Evolutionary conservation across 2,113 vertebrate genomes (phyloP).

Genomic region (Micromys minutus): DNA sequence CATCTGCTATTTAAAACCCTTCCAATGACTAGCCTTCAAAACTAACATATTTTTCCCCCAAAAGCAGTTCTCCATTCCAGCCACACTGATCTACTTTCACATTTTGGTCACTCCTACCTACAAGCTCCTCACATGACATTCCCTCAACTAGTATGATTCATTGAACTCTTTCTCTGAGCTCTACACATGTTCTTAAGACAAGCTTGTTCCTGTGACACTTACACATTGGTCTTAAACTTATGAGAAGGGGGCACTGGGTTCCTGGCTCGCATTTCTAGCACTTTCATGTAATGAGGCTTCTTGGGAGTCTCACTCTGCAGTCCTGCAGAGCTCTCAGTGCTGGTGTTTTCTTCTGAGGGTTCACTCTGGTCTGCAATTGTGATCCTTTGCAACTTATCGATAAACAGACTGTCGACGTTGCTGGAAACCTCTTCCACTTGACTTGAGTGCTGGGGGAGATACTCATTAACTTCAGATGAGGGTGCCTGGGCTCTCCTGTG

Average conservation of each 20-base stretch:
- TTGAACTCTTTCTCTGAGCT: not conserved
- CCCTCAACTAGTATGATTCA: not conserved
- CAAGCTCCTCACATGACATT: not conserved
- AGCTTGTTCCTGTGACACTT: slow-evolving; percentile 78
- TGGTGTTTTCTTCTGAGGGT: slow-evolving; percentile 63
- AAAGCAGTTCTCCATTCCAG: not conserved
- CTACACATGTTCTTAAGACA: not conserved
- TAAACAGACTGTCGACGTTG: slow-evolving; percentile 79
- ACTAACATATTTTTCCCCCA: slow-evolving; percentile 8
- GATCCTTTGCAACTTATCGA: slow-evolving; percentile 87
- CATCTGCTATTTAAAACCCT: slow-evolving; percentile 34
- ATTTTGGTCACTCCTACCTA: not conserved
- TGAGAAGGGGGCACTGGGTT: slow-evolving; percentile 80
- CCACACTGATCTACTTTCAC: not conserved
- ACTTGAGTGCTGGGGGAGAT: not conserved
- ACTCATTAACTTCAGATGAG: not conserved
- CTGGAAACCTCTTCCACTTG: slow-evolving; percentile 11
- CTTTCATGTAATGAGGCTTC: slow-evolving; percentile 88
- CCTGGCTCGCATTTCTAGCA: slow-evolving; percentile 88
- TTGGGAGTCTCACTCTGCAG: slow-evolving; percentile 72
- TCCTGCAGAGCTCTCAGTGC: slow-evolving; percentile 69
- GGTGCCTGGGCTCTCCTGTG: not conserved
- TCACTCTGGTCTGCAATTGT: slow-evolving; percentile 79
- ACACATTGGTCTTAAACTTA: slow-evolving; percentile 93
- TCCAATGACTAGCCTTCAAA: not conserved